These are phyloP conservation scores for Zingel zingel DNA, from an alignment of 2,113 vertebrate genomes.

Conservation along the genomic window DNA sequence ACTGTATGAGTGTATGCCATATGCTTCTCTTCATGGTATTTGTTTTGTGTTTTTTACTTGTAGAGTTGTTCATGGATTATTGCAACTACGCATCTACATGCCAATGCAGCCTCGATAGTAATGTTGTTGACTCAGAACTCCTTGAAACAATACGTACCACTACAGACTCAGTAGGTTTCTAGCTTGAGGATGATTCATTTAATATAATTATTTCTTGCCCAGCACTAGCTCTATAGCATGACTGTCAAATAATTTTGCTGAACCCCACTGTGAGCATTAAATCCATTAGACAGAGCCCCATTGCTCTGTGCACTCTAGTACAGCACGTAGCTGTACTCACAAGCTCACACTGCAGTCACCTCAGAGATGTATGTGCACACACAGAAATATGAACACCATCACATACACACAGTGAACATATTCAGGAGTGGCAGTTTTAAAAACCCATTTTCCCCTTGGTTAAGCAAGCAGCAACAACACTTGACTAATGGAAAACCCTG, in stretches of 20 bases:
- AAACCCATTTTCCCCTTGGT: conserved; percentile 86
- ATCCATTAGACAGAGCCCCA: conserved; percentile 43
- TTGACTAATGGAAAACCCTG: conserved; percentile 83
- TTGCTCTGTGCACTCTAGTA: conserved; percentile 38
- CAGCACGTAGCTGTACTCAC: conserved; percentile 44
- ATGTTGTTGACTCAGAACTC: not conserved
- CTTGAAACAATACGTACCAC: not conserved
- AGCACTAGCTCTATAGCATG: conserved; percentile 13
- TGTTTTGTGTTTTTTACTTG: not conserved
- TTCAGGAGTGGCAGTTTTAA: conserved; percentile 81
- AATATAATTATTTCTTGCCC: conserved; percentile 21
- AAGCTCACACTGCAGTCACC: conserved; percentile 43
- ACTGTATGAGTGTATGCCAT: not conserved
- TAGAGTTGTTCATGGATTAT: not conserved
- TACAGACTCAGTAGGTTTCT: not conserved
- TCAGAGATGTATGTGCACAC: conserved; percentile 39
- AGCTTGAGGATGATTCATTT: conserved; percentile 20
- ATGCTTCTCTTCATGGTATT: not conserved
- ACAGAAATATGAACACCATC: conserved; percentile 22
- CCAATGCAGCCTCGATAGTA: not conserved
- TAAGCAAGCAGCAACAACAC: conserved; percentile 85
- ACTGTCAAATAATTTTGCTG: conserved; percentile 52
- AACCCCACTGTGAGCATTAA: conserved; percentile 53
- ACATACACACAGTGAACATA: conserved; percentile 67
- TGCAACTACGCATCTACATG: not conserved